Base-by-base conservation (phyloP, 1,140 invertebrate species). In the Lucilia sericata region DNA sequence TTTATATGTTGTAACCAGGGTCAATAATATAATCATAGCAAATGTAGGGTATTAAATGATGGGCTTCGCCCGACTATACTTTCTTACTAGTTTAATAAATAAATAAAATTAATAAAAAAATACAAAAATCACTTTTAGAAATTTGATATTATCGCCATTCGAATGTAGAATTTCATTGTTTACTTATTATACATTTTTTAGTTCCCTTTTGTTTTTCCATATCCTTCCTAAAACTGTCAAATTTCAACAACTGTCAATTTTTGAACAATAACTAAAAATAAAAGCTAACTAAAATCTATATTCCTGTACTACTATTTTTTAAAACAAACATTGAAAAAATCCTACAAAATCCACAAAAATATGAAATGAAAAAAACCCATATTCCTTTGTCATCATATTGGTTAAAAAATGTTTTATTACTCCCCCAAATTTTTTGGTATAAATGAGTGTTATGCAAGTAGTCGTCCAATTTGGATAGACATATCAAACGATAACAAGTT, bases 221-320 rank as follows among this genome's bases (percentile, higher is more conserved):
- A n/a, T 60, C 55, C 55, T 60, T 60, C 55, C 55, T 60, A 60
- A 60, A 60, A 60, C 51, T 70, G 60, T 19, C 19, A 19, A 70
- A 70, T 70, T 70, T 70, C 13, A 2, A 60, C 51, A 60, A 14
- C 5, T 17, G 17, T 17, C 13, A 60, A 60, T 60, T 60, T n/a
- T 17, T 60, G 5, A 17, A 60, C 55, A 17, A 60, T 14, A 60
- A 3, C 13, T 7, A 60, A 60, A 60, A 60, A n/a, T n/a, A n/a
- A n/a, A 12, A 42, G 0, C 7, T 5, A 42, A 42, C 42, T 42
- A 42, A 60, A 60, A 60, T 60, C 51, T 60, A 60, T 13, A 60
- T 36, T 36, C 36, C 36, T 36, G 36, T 36, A 13, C 13, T 60
- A n/a, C n/a, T n/a, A n/a, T n/a, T 17, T 60, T 17, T 13, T 5